Base-by-base conservation (phyloP, 2,888 invertebrate genomes). In the Nowickia ferox region DNA sequence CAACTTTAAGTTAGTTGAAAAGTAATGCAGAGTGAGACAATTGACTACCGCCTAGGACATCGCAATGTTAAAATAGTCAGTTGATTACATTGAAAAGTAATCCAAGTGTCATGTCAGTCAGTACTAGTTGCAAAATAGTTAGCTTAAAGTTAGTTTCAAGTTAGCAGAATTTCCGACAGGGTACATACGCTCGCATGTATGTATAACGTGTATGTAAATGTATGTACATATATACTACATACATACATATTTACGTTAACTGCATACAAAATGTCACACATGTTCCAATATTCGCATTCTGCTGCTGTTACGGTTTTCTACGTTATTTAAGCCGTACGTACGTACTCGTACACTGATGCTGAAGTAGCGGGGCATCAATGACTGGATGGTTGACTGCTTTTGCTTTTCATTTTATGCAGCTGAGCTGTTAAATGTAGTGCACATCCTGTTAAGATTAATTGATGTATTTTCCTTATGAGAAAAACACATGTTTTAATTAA, bases 401-500 rank as follows among this genome's bases (percentile, higher is more conserved):
- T 68, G 65, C 13, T 65, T 30, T 13, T 30, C 15, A 48, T 9
- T 13, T 15, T 77, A 53, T 63, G 78, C 42, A 69, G 71, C 66
- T 72, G 42, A 76, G 75, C 59, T 80, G 65, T 51, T 84, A 76
- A 85, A 85, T 85, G 79, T 79, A 80, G 63, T 80, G 79, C 83
- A 86, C 79, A 86, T 86, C 86, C 86, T 86, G 86, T 72, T 76
- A 72, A 86, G 83, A 86, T 86, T 86, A 86, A 86, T 83, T 86
- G 76, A 83, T 86, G 86, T 72, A 66, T 83, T 74, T 65, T 72
- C 53, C 55, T 72, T 46, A 17, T 66, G 46, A 65, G 53, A 59
- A 81, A 81, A 75, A 75, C 74, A 81, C 75, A 75, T 81, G 81
- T 75, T 81, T 68, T 81, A 68, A 68, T 75, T 75, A 81, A 61